Percentiles rank a stretch among this genome's conserved stretches.
Evolutionary conservation across 2,113 vertebrate genomes (phyloP).

Genomic region (Hemichromis elongatus): DNA sequence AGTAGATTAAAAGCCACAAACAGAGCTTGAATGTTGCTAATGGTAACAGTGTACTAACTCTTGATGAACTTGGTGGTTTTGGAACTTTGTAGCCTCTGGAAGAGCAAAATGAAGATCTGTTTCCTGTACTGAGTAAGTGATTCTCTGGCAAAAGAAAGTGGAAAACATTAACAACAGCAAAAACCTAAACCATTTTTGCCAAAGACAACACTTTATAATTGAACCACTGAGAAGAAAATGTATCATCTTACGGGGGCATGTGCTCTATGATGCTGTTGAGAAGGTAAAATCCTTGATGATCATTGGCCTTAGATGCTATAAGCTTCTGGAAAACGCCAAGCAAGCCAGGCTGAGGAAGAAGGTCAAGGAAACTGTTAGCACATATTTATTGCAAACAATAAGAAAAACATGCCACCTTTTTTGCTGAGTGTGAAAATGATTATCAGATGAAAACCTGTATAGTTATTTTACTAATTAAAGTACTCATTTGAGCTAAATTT

Average conservation of each 20-base stretch:
- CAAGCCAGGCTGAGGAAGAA: slow-evolving; percentile 82
- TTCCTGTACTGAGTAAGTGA: slow-evolving; percentile 92
- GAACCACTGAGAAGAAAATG: neutral
- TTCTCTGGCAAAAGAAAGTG: slow-evolving; percentile 69
- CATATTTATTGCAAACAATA: neutral
- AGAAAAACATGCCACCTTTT: neutral
- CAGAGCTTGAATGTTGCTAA: neutral
- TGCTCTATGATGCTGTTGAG: slow-evolving; percentile 96
- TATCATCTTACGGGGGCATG: slow-evolving; percentile 86
- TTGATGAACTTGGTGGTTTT: slow-evolving; percentile 99
- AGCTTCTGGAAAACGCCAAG: slow-evolving; percentile 97
- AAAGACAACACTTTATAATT: neutral
- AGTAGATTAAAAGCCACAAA: neutral
- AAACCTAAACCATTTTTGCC: neutral
- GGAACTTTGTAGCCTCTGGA: slow-evolving; percentile 97
- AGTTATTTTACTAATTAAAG: neutral
- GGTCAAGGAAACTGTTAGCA: neutral
- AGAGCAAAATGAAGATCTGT: slow-evolving; percentile 96
- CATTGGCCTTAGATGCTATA: slow-evolving; percentile 96
- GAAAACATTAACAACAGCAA: neutral
- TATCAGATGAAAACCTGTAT: too few relatives aligned
- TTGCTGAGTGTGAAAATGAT: neutral
- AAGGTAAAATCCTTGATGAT: slow-evolving; percentile 98
- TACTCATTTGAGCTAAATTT: neutral
- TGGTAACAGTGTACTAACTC: slow-evolving; percentile 76